These are phyloP conservation scores for Columba livia DNA, from an alignment of 2,113 vertebrate genomes.

Conservation along the genomic window DNA sequence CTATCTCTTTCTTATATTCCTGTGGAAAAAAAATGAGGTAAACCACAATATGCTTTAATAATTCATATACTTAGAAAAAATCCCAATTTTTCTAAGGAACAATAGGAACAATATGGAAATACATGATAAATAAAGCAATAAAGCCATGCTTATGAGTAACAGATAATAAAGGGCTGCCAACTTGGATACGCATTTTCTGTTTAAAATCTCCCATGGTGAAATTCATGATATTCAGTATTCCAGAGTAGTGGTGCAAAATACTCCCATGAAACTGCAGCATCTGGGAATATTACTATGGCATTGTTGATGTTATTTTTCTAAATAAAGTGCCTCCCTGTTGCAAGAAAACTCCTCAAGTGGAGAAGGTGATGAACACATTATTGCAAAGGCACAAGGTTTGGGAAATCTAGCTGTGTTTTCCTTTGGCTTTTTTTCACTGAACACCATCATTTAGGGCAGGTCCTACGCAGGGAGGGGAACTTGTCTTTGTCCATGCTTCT, in stretches of 20 bases:
- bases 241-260: not conserved
- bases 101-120: not conserved
- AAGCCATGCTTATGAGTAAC: not conserved
- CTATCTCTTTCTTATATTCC: not conserved
- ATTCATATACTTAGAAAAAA: not conserved
- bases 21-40: not conserved
- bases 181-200: not conserved
- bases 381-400: not conserved
- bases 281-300: not conserved
- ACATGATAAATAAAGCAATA: constrained; percentile 30
- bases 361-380: not conserved
- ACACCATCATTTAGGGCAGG: not conserved
- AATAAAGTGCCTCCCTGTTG: not conserved
- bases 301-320: not conserved
- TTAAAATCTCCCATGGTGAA: constrained; percentile 26
- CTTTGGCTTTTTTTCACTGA: accelerated
- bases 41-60: not conserved
- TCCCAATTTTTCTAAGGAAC: not conserved
- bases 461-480: accelerated
- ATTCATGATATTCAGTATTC: not conserved
- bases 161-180: constrained; percentile 16
- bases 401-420: not conserved
- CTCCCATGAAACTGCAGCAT: not conserved
- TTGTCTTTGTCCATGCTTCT: not conserved
- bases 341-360: not conserved